phyloP scores from a whole-genome alignment of 53 echinoderm and acorn worm species.

The Patiria pectinifera region DNA sequence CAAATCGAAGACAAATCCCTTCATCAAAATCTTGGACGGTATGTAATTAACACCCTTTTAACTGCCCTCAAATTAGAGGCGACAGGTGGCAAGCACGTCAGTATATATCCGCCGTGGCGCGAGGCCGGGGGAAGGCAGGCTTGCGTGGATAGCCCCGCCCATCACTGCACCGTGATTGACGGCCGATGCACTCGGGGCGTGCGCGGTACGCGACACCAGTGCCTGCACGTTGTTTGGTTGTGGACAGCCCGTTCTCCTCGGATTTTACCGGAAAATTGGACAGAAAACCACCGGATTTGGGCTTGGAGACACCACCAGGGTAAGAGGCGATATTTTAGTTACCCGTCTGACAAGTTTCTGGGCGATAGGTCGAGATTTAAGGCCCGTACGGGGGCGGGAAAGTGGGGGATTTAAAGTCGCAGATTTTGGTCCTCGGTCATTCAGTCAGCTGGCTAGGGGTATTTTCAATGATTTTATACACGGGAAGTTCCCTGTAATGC shows the following conservation, averaged over 20 bases:
- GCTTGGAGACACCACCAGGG: conserved; percentile 66
- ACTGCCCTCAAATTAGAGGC: conserved; percentile 14
- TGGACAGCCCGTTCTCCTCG: conserved; percentile 11
- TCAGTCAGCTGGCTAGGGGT: conserved; percentile 45
- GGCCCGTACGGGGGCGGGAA: conserved; percentile 10
- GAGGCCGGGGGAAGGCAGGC: conserved; percentile 14
- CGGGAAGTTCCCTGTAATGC: conserved; percentile 8
- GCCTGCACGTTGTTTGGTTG: conserved; percentile 44
- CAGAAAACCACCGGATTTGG: conserved; percentile 30
- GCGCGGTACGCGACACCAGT: conserved; percentile 29
- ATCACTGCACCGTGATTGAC: conserved; percentile 62
- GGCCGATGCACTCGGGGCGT: conserved; percentile 42
- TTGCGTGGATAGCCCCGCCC: conserved; percentile 34
- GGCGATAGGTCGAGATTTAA: conserved; percentile 2
- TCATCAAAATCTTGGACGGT: not conserved
- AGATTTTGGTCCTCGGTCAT: conserved; percentile 32
- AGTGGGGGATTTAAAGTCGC: conserved; percentile 1
- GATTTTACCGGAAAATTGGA: conserved; percentile 45
- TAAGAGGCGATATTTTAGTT: conserved; percentile 42
- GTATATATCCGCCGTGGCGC: not conserved
- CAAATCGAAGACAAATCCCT: conserved; percentile 6
- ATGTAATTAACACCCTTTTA: conserved; percentile 30
- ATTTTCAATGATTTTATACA: not conserved
- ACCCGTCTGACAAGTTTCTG: conserved; percentile 13
- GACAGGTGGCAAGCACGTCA: conserved; percentile 43